Evolutionary conservation across 2,888 invertebrate species (phyloP).

Genomic region (Ecliptopera silaceata): DNA sequence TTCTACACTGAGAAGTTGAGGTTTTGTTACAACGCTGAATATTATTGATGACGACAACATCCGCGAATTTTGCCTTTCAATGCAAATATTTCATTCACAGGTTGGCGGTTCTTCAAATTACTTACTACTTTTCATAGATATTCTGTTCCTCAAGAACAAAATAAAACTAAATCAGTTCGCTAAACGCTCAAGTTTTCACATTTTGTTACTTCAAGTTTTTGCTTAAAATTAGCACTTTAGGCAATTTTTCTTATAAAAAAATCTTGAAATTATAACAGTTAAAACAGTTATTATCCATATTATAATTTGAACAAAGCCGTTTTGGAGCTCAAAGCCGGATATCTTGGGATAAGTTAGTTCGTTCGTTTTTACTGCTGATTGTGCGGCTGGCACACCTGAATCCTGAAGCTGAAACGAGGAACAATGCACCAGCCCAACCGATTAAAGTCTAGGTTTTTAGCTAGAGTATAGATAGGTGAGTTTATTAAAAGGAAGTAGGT

Average conservation of each 20-base stretch:
- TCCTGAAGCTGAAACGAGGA: conserved; percentile 40
- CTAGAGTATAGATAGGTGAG: too few species aligned
- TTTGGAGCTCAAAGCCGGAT: conserved; percentile 53
- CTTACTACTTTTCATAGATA: too few species aligned
- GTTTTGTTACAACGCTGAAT: background rate
- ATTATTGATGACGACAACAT: background rate
- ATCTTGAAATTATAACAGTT: background rate
- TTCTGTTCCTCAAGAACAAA: too few species aligned
- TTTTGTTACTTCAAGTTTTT: too few species aligned
- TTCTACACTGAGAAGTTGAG: background rate
- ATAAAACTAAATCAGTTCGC: too few species aligned
- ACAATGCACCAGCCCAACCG: conserved; percentile 38
- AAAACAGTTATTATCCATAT: conserved; percentile 23
- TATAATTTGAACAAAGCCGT: conserved; percentile 44
- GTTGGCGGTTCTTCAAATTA: too few species aligned
- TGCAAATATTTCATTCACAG: too few species aligned
- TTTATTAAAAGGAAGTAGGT: too few species aligned
- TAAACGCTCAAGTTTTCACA: too few species aligned
- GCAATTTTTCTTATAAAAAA: background rate
- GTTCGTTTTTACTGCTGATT: conserved; percentile 77
- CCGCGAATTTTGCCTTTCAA: too few species aligned
- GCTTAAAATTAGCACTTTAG: background rate
- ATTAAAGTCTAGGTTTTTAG: background rate
- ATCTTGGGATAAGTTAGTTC: conserved; percentile 50
- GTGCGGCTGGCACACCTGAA: conserved; percentile 71